Percentiles rank a stretch among this genome's conserved stretches.
Evolutionary conservation across 1,140 invertebrate genomes (phyloP).

Genomic region (Neodiprion virginianus): DNA sequence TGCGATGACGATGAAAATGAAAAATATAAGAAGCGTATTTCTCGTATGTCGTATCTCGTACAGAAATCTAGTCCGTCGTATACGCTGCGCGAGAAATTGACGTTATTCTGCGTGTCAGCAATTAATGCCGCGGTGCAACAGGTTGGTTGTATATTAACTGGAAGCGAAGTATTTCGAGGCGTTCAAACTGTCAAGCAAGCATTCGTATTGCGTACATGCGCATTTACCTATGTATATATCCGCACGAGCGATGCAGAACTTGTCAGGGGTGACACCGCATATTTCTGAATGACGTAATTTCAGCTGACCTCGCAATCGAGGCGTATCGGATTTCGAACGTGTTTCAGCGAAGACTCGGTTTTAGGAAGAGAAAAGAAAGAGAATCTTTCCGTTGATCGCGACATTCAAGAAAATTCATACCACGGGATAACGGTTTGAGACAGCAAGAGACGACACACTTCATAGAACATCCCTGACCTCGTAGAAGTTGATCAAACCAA

Average conservation of each 20-base stretch:
- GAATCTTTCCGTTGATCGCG: neutral
- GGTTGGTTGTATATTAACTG: slow-evolving; percentile 1
- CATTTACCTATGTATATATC: neutral
- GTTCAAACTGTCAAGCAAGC: neutral
- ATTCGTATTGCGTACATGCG: neutral
- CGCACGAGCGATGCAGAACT: slow-evolving; percentile 1
- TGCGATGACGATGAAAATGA: no score
- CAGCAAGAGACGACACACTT: no score
- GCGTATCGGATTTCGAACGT: slow-evolving; percentile 1
- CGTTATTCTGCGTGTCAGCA: neutral
- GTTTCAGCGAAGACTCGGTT: neutral
- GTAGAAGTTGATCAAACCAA: no score
- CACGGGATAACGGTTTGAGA: no score
- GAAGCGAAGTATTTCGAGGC: slow-evolving; percentile 1
- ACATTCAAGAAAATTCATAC: no score
- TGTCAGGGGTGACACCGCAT: slow-evolving; percentile 6
- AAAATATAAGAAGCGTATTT: no score
- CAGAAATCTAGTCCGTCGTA: neutral
- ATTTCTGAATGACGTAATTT: neutral
- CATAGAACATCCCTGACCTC: no score
- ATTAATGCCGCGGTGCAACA: neutral
- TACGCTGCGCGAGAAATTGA: neutral
- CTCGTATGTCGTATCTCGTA: neutral
- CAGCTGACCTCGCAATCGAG: slow-evolving; percentile 2
- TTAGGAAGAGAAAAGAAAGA: neutral